Evolutionary conservation across 2,113 vertebrate genomes (phyloP).

Genomic region (Aleadryas rufinucha): DNA sequence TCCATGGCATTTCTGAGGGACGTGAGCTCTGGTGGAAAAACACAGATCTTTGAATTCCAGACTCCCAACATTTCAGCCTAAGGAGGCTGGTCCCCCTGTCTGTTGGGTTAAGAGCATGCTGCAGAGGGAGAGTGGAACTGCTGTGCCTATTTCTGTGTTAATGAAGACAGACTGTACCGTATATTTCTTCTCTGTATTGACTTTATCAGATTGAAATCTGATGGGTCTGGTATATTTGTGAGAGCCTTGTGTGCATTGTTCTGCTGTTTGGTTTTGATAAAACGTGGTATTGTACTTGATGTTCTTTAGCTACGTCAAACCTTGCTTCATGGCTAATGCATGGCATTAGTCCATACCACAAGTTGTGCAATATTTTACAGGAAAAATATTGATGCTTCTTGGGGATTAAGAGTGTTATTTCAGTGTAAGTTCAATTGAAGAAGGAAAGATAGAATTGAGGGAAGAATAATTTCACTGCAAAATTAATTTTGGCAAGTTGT

Average conservation of each 20-base stretch:
- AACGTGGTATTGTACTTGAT: constrained; percentile 77
- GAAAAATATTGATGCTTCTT: constrained; percentile 73
- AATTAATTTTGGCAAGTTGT: neutral
- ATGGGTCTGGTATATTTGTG: constrained; percentile 62
- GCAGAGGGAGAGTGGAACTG: neutral
- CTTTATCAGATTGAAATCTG: constrained; percentile 71
- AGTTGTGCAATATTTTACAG: constrained; percentile 71
- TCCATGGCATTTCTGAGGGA: neutral
- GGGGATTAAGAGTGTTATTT: constrained; percentile 74
- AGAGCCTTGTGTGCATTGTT: constrained; percentile 74
- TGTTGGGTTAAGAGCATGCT: neutral
- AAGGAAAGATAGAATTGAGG: neutral
- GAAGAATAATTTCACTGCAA: neutral
- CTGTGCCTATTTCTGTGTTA: constrained; percentile 23
- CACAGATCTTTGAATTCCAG: neutral
- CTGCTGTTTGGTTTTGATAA: constrained; percentile 80
- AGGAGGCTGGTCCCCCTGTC: neutral
- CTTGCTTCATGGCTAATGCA: constrained; percentile 61
- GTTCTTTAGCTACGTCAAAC: constrained; percentile 77
- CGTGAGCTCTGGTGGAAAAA: rapidly evolving
- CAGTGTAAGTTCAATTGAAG: constrained; percentile 59
- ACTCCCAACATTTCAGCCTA: neutral
- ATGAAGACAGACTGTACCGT: constrained; percentile 49
- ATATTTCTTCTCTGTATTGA: constrained; percentile 51
- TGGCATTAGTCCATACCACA: constrained; percentile 79